Evolutionary conservation across 2,888 invertebrate species (phyloP).

Genomic region (Drosophila testacea): DNA sequence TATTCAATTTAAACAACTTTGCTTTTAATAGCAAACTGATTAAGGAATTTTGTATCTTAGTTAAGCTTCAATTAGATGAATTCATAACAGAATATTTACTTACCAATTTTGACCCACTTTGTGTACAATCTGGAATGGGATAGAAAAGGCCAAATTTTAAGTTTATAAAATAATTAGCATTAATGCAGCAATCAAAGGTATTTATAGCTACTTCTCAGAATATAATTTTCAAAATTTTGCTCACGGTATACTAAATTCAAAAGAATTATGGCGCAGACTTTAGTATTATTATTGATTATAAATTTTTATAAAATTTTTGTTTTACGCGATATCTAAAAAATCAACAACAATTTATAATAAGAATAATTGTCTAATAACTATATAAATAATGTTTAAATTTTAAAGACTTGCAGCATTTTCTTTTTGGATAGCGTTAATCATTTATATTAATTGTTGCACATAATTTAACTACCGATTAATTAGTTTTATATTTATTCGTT

Average conservation of each 20-base stretch:
- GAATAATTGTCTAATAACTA: too few relatives aligned
- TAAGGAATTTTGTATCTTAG: conserved; percentile 5
- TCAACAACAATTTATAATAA: too few relatives aligned
- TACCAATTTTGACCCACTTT: background rate
- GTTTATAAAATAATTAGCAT: background rate
- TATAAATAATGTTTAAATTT: too few relatives aligned
- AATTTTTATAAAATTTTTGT: too few relatives aligned
- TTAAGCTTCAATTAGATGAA: background rate
- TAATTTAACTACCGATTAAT: too few relatives aligned
- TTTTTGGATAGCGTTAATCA: too few relatives aligned
- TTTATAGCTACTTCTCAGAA: background rate
- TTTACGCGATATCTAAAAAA: too few relatives aligned
- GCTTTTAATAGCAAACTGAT: background rate
- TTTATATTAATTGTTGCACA: too few relatives aligned
- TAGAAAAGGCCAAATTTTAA: background rate
- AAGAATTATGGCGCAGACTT: background rate
- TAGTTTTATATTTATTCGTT: too few relatives aligned
- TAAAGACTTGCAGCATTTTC: too few relatives aligned
- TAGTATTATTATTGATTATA: background rate
- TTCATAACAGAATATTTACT: background rate
- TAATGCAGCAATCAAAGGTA: background rate
- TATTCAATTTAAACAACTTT: conserved; percentile 16
- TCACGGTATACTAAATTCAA: background rate
- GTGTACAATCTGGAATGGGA: background rate
- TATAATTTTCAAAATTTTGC: background rate